Base-by-base conservation (phyloP, 2,888 invertebrate species). In the Mythimna vitellina region DNA sequence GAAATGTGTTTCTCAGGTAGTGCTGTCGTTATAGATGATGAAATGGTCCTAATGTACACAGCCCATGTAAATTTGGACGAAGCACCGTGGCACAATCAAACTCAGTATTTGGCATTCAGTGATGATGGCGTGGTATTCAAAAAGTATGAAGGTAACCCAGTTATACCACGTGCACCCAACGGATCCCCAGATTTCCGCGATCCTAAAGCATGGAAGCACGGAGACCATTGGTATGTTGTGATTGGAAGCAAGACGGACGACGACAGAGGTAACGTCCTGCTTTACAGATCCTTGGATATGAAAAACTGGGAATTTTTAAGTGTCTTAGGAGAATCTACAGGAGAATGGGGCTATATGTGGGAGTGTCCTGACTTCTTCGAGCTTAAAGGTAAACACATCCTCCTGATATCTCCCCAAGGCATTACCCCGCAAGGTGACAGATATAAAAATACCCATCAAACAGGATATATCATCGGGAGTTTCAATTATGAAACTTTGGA, bases 331-430 rank as follows among this genome's bases (percentile, higher is more conserved):
- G 94, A 95, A 83, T 93, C 96, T 1, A 86, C 91, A 5, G 93
- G 92, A 20, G 89, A 90, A 22, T 79, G 92, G 82, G 94, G 94
- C 1, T 96, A 94, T 68, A 96, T 96, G 95, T 96, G 96, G 95
- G 96, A 96, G 81, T 96, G 96, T 77, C 96, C 96, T 0, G 96
- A 96, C 77, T 94, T 96, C 73, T 96, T 96, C 42, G 93, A 96
- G 77, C 83, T 96, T 6, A 89, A 93, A 49, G 95, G 95, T 25
- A 96, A 92, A 73, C 91, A 92, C 68, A 86, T 96, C 0, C 82
- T 96, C 9, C 86, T 96, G 1, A 90, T 96, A 88, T 96, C 96
- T 3, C 95, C 96, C 0, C 96, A 96, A 87, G 96, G 96, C 8
- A 82, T 96, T 62, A 83, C 88, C 38, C 89, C 93, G 1, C 81